Evolutionary conservation across 2,113 vertebrate genomes (phyloP).

Genomic region (Dasypus novemcinctus): DNA sequence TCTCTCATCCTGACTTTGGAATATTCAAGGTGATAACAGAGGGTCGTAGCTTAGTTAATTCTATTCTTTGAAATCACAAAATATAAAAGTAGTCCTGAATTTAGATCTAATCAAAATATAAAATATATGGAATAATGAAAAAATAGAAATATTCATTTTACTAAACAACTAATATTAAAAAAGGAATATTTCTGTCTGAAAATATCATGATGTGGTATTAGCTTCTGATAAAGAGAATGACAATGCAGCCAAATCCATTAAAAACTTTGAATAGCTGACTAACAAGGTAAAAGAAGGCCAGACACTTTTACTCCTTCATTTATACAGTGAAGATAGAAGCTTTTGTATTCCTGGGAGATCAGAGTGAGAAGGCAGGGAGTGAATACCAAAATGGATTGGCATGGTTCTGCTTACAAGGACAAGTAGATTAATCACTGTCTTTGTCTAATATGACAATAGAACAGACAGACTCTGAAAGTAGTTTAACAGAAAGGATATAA

Average conservation of each 20-base stretch:
- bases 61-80: not conserved
- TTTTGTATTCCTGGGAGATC: not conserved
- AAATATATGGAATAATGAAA: not conserved
- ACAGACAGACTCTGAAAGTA: not conserved
- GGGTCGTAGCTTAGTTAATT: not conserved
- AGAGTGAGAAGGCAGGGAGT: not conserved
- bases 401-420: not conserved
- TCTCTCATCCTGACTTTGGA: not conserved
- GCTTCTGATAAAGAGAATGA: not conserved
- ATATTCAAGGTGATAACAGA: not conserved
- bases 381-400: not conserved
- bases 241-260: accelerated
- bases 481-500: not conserved
- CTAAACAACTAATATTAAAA: not conserved
- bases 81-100: not conserved
- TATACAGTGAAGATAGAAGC: not conserved
- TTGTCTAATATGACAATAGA: not conserved
- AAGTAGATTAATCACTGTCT: not conserved
- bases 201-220: not conserved
- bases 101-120: not conserved
- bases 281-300: not conserved
- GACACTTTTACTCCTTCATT: accelerated
- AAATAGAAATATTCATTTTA: not conserved
- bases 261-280: not conserved
- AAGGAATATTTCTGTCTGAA: not conserved